phyloP scores from a whole-genome alignment of 2,113 vertebrate genomes.

The Burhinus oedicnemus region DNA sequence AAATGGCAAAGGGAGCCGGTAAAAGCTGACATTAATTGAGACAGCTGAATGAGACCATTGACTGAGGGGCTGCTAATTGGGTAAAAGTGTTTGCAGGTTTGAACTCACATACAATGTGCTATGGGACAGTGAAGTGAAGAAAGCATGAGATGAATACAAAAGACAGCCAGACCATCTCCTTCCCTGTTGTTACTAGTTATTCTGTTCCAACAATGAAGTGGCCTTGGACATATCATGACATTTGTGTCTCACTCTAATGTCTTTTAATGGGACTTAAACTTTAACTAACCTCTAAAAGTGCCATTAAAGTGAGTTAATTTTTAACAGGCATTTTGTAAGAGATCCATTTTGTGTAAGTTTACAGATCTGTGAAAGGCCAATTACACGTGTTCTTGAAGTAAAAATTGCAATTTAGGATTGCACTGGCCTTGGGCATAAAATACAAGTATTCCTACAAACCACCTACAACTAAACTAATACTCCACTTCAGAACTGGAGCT shows the following conservation, averaged over 20 bases:
- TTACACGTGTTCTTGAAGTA: neutral
- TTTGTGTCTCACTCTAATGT: neutral
- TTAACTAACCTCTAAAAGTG: neutral
- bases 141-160: neutral
- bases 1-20: conserved; percentile 11
- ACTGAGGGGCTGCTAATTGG: neutral
- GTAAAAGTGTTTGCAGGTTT: conserved; percentile 38
- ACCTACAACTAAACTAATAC: neutral
- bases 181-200: neutral
- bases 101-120: neutral
- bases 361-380: neutral
- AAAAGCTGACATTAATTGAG: neutral
- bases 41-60: conserved; percentile 31
- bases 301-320: conserved; percentile 10
- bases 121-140: neutral
- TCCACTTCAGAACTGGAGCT: neutral
- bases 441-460: neutral
- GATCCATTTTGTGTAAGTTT: neutral
- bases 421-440: neutral
- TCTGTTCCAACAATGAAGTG: neutral
- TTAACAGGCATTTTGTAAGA: conserved; percentile 9
- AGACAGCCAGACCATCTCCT: neutral
- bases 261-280: conserved; percentile 27
- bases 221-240: neutral
- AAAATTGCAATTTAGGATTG: neutral